A percentile compares a stretch with the other conserved stretches of the same genome.
These are phyloP conservation scores for Neelides folsomi DNA, from an alignment of 2,888 invertebrate species.

Conservation along the genomic window DNA sequence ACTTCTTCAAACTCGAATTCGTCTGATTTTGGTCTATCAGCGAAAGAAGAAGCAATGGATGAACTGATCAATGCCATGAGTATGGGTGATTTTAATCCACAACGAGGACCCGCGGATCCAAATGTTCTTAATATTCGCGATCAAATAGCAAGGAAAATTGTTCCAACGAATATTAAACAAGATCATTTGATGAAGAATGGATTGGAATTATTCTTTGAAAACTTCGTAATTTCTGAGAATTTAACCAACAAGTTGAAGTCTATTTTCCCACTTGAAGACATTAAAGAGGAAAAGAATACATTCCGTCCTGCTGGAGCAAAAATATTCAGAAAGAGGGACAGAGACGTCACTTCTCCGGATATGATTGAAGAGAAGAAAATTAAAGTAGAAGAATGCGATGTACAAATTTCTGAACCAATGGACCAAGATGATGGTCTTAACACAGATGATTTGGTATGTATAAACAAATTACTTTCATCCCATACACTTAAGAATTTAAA, in stretches of 20 bases:
- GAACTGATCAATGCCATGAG: constrained; percentile 17
- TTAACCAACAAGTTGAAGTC: constrained; percentile 2
- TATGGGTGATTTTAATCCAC: constrained; percentile 13
- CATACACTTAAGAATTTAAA: too few relatives aligned
- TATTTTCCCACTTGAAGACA: constrained; percentile 19
- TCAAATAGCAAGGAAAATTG: constrained; percentile 13
- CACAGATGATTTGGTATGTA: constrained; percentile 21
- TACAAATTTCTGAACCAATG: neutral
- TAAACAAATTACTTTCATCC: too few relatives aligned
- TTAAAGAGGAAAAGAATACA: constrained; percentile 12
- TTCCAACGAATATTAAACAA: neutral
- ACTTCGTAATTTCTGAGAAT: constrained; percentile 3
- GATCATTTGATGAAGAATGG: constrained; percentile 2
- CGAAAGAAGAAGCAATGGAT: constrained; percentile 24
- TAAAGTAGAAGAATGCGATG: constrained; percentile 8
- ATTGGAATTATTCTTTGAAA: constrained; percentile 18
- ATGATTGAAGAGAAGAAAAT: constrained; percentile 15
- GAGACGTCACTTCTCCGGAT: constrained; percentile 5
- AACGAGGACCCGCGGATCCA: constrained; percentile 24
- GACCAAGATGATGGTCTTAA: constrained; percentile 12
- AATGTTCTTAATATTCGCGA: constrained; percentile 9
- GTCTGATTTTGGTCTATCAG: constrained; percentile 7
- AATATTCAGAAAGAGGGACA: constrained; percentile 22
- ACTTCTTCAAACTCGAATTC: constrained; percentile 10
- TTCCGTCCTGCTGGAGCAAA: constrained; percentile 19